phyloP scores from a whole-genome alignment of 1,140 invertebrate genomes.

The Euwallacea similis region DNA sequence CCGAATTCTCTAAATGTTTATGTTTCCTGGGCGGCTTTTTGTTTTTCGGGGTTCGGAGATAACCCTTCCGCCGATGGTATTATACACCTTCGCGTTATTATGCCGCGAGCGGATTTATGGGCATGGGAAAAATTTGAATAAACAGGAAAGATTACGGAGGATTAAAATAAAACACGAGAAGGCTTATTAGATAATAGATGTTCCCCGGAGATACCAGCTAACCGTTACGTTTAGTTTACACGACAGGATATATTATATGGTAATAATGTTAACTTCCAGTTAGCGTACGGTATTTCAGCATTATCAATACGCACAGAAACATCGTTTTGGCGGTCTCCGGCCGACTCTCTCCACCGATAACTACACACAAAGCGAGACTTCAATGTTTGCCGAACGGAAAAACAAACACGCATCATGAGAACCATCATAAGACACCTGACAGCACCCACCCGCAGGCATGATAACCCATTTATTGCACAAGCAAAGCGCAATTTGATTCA shows the following conservation, averaged over 20 bases:
- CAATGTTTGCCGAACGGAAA: too few species aligned
- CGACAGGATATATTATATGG: conserved; percentile 21
- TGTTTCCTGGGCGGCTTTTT: conserved; percentile 16
- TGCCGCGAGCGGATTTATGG: neutral
- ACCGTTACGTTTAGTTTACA: conserved; percentile 25
- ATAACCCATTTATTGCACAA: neutral
- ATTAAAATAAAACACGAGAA: conserved; percentile 19
- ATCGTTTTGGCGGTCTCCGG: too few species aligned
- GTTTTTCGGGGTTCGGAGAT: conserved; percentile 1
- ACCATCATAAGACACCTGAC: too few species aligned
- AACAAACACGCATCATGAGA: too few species aligned
- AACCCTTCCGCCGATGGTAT: neutral
- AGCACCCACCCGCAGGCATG: neutral
- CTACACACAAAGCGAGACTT: too few species aligned
- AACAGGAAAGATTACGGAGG: conserved; percentile 24
- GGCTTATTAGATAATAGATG: conserved; percentile 21
- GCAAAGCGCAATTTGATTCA: too few species aligned
- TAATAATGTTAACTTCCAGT: conserved; percentile 2
- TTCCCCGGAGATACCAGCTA: conserved; percentile 13
- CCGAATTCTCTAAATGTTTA: conserved; percentile 25
- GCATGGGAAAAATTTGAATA: conserved; percentile 5
- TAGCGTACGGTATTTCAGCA: neutral
- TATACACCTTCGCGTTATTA: neutral
- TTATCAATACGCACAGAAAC: too few species aligned
- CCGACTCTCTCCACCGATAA: too few species aligned